phyloP scores from a whole-genome alignment of 2,113 vertebrate genomes.

The Urocolius indicus region DNA sequence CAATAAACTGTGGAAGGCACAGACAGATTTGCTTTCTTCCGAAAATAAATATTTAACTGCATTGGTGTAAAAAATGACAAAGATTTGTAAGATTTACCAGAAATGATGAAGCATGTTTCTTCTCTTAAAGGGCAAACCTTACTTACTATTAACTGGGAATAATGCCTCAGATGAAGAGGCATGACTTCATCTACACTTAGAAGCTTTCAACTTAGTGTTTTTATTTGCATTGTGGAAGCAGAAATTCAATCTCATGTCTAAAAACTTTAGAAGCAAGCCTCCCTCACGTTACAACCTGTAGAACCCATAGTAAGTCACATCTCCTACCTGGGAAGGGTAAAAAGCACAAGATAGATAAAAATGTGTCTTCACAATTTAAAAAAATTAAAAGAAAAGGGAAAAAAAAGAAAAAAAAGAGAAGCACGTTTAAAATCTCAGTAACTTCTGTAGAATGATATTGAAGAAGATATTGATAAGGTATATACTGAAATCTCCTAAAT shows the following conservation, averaged over 20 bases:
- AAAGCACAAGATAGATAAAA: not conserved
- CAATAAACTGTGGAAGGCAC: not conserved
- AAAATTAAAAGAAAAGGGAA: not conserved
- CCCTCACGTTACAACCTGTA: not conserved
- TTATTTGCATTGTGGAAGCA: not conserved
- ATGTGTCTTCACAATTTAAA: not conserved
- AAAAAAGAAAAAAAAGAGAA: not conserved
- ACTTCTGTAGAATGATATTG: not conserved
- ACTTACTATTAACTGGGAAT: conserved; percentile 2
- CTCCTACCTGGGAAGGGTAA: not conserved
- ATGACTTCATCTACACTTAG: conserved; percentile 32
- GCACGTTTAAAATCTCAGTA: not conserved
- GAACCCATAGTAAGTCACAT: not conserved
- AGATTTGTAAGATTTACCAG: conserved; percentile 16
- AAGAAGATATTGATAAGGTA: not conserved
- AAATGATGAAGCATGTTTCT: conserved; percentile 28
- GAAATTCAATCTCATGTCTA: not conserved
- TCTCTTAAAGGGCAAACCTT: not conserved
- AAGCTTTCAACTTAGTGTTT: conserved; percentile 33
- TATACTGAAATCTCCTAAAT: not conserved
- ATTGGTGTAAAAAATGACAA: conserved; percentile 24
- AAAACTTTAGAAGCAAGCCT: not conserved
- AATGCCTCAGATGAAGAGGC: not conserved
- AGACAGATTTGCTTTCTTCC: not conserved
- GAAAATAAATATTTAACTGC: conserved; percentile 14